Evolutionary conservation across 2,113 vertebrate species (phyloP).

Genomic region (Poeciliopsis retropinna): DNA sequence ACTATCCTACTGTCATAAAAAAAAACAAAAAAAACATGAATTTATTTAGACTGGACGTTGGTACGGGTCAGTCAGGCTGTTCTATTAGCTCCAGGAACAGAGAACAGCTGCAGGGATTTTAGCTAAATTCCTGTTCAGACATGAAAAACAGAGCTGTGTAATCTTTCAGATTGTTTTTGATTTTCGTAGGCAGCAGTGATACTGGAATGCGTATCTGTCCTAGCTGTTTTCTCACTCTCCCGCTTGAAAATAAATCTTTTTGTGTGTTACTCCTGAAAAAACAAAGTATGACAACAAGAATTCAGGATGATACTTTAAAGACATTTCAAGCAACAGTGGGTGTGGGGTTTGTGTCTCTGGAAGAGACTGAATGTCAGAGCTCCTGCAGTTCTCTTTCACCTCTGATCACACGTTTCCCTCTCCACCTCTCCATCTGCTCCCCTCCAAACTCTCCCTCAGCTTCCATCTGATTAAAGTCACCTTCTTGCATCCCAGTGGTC

Average conservation of each 20-base stretch:
- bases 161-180: conserved; percentile 48
- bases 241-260: not conserved
- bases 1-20: not conserved
- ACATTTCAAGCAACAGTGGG: not conserved
- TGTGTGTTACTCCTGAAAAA: not conserved
- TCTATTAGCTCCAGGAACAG: conserved; percentile 6
- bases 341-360: not conserved
- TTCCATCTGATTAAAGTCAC: conserved; percentile 64
- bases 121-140: conserved; percentile 25
- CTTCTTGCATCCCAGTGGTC: conserved; percentile 46
- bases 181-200: conserved; percentile 31
- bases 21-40: not conserved
- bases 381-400: conserved; percentile 43
- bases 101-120: conserved; percentile 9
- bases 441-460: conserved; percentile 45
- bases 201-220: conserved; percentile 40
- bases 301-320: not conserved
- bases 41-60: conserved; percentile 1
- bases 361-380: conserved; percentile 4
- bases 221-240: conserved; percentile 33
- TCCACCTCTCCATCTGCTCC: conserved; percentile 65
- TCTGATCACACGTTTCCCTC: conserved; percentile 40
- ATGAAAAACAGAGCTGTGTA: conserved; percentile 17
- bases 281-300: not conserved
- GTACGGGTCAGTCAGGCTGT: conserved; percentile 8